Base-by-base conservation (phyloP, 2,113 vertebrate genomes). In the Phoxinus phoxinus region DNA sequence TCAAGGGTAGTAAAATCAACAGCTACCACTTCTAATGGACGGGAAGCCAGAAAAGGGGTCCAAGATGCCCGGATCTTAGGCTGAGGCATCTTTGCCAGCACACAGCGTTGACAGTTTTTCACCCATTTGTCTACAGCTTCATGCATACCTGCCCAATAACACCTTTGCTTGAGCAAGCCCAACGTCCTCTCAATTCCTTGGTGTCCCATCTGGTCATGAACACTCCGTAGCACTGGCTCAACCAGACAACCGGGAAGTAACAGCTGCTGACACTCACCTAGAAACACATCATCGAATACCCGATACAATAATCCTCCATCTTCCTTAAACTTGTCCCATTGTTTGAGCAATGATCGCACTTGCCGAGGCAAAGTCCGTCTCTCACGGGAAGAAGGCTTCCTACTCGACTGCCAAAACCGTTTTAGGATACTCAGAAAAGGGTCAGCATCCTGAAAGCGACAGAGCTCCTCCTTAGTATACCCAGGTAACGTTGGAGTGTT, bases 151-250 rank as follows among this genome's bases (percentile, higher is more conserved):
- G 23, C 35, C 51, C 82, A 74, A 30, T 32, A 84, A 10, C 72
- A 84, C 2, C 83, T 84, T 41, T 25, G 82, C 4, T 21, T 72
- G 10, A 86, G 37, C 12, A 73, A 44, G 4, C 13, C 3, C 10
- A 65, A n/a, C 0, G 69, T 86, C 0, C 41, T 25, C 5, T 30
- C 58, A 59, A 59, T 25, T 59, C 58, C n/a, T 12, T 86, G 79
- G n/a, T 86, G 79, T 4, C 85, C 85, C 79, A 86, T 86, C 2
- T 37, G 8, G 3, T 86, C 44, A 63, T 86, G 79, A 51, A 51
- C 48, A 4, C 48, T 51, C 15, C 48, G 4, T 51, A 51, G 48
- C 48, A 51, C 48, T 51, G 48, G 3, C 48, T 51, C 48, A 51
- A 51, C 48, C 3, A 51, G 1, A 51, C 48, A 51, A 4, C 0